Evolutionary conservation across 2,797 vertebrate species (phyloP).

Genomic region (Coregonus sp.): DNA sequence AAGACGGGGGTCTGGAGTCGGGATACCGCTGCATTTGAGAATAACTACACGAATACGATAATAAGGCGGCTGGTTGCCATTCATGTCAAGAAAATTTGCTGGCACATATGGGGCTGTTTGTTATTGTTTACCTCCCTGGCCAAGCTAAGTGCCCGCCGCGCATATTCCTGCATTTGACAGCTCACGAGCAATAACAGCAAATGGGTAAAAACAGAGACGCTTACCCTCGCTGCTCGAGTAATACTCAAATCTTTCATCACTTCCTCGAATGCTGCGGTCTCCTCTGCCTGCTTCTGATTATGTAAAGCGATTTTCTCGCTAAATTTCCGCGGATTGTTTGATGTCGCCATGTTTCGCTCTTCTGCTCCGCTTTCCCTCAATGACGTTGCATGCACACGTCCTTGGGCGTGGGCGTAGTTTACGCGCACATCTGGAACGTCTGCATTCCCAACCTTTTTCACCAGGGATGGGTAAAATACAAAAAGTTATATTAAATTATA

Average conservation of each 20-base stretch:
- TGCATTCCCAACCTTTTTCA: slow-evolving; percentile 36
- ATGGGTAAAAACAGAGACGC: slow-evolving; percentile 20
- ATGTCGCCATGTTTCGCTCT: slow-evolving; percentile 90
- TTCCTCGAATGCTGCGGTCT: slow-evolving; percentile 92
- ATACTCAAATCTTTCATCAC: slow-evolving; percentile 92
- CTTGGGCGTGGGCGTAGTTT: slow-evolving; percentile 52
- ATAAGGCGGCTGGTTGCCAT: neutral
- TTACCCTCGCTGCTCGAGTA: slow-evolving; percentile 87
- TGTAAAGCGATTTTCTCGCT: slow-evolving; percentile 94
- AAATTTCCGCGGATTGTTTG: slow-evolving; percentile 94
- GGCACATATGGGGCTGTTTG: slow-evolving; percentile 61
- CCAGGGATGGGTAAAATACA: slow-evolving; percentile 11
- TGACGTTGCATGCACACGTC: slow-evolving; percentile 58
- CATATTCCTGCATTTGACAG: slow-evolving; percentile 61
- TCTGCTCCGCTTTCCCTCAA: slow-evolving; percentile 75
- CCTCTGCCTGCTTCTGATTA: slow-evolving; percentile 91
- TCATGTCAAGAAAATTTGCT: neutral
- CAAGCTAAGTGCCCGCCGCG: slow-evolving; percentile 53
- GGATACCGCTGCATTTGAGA: neutral
- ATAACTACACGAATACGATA: neutral
- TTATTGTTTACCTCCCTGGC: slow-evolving; percentile 77
- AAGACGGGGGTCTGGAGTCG: slow-evolving; percentile 16
- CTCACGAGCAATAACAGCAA: slow-evolving; percentile 50
- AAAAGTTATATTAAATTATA: neutral
- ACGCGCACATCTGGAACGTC: slow-evolving; percentile 64